These are phyloP conservation scores for Azemiops feae DNA, from an alignment of 2,113 vertebrate species.

Conservation along the genomic window DNA sequence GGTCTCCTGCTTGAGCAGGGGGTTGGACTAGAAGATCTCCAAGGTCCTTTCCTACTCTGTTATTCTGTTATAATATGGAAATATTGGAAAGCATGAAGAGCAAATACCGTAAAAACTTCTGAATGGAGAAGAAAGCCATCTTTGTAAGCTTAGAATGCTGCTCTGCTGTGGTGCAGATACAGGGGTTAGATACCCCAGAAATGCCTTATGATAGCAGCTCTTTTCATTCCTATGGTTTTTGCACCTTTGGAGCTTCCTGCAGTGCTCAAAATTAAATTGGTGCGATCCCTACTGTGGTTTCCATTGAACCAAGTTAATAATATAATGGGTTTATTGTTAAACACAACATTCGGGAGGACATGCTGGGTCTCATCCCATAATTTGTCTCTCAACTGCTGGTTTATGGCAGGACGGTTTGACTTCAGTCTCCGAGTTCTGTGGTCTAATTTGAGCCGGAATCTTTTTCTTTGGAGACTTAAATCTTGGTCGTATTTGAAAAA, in stretches of 20 bases:
- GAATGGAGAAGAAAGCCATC: background rate
- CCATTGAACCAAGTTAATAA: conserved; percentile 70
- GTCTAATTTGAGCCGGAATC: background rate
- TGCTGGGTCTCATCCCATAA: conserved; percentile 55
- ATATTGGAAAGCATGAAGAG: background rate
- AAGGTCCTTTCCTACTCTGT: background rate
- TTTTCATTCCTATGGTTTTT: conserved; percentile 60
- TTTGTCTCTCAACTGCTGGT: conserved; percentile 20
- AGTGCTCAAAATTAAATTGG: conserved; percentile 69
- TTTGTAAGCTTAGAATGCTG: background rate
- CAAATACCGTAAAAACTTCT: background rate
- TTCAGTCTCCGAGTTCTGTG: background rate
- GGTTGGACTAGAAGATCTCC: background rate
- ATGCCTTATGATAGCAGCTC: conserved; percentile 51
- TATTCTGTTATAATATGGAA: background rate
- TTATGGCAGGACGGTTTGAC: background rate
- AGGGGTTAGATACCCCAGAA: conserved; percentile 32
- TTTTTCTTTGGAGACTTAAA: conserved; percentile 7
- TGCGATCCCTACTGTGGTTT: conserved; percentile 67
- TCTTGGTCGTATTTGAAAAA: background rate
- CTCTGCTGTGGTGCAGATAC: background rate
- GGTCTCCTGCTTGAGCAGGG: background rate
- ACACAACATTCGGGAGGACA: conserved; percentile 69
- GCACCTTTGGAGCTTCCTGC: conserved; percentile 53
- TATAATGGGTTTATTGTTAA: conserved; percentile 73